Conservation (phyloP, 1,140 invertebrate species). For the Nasonia vitripennis region DNA sequence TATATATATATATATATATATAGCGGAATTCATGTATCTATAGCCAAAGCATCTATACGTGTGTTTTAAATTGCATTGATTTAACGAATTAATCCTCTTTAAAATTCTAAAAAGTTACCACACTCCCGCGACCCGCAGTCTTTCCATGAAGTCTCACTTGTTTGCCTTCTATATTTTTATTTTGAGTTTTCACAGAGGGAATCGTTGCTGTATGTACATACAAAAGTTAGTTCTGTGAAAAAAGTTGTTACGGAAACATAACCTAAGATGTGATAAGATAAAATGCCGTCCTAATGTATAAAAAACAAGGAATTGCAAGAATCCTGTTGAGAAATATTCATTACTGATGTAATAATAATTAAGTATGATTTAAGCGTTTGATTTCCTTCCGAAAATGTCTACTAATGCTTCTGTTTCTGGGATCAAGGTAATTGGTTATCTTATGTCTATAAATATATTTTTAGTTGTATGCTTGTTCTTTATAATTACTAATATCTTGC, state of each 20-base stretch:
- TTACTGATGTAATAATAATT: neutral
- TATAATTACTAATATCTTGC: conserved; percentile 21
- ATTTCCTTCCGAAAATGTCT: conserved; percentile 47
- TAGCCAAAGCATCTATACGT: neutral
- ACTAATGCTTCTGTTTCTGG: conserved; percentile 51
- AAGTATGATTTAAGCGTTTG: conserved; percentile 12
- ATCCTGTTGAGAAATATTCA: conserved; percentile 6
- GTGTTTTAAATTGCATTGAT: conserved; percentile 6
- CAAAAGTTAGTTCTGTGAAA: neutral
- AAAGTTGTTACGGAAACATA: conserved; percentile 28
- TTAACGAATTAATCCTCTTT: conserved; percentile 1
- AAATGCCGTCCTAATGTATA: conserved; percentile 43
- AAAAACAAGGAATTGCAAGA: neutral
- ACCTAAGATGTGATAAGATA: conserved; percentile 48
- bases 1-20: too few species aligned
- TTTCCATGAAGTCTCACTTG: conserved; percentile 18
- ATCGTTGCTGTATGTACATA: neutral
- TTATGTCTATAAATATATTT: conserved; percentile 3
- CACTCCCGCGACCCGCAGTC: too few species aligned
- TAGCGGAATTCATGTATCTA: too few species aligned
- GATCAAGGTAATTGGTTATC: conserved; percentile 50
- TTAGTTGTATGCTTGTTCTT: conserved; percentile 33
- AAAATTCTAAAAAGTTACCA: neutral
- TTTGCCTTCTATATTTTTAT: conserved; percentile 14
- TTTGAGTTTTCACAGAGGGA: neutral